Conservation (phyloP, 2,888 invertebrate genomes). For the Steromphala cineraria region DNA sequence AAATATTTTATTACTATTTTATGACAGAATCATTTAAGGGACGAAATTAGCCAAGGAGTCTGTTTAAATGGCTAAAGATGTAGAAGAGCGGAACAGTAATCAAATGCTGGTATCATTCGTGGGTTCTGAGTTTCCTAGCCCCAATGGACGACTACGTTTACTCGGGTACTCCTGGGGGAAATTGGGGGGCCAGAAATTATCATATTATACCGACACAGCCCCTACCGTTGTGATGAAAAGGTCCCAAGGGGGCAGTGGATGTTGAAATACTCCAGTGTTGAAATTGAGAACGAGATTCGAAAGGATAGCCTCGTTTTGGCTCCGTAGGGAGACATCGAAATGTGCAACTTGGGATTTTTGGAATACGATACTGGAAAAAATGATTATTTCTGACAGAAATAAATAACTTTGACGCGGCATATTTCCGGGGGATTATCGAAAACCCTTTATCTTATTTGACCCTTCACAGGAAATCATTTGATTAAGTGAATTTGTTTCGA, state of each 20-base stretch:
- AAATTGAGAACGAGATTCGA: slow-evolving; percentile 2
- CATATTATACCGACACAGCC: slow-evolving; percentile 1
- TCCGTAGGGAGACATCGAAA: background rate
- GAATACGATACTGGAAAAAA: slow-evolving; percentile 7
- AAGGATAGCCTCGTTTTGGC: background rate
- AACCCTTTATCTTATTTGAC: background rate
- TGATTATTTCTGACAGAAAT: slow-evolving; percentile 19
- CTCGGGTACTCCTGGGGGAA: background rate
- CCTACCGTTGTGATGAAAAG: background rate
- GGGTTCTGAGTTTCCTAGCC: too few species aligned
- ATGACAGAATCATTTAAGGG: slow-evolving; percentile 12
- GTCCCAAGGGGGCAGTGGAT: background rate
- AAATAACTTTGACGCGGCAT: slow-evolving; percentile 7
- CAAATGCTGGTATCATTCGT: too few species aligned
- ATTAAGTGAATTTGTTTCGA: slow-evolving; percentile 4
- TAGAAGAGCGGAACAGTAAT: too few species aligned
- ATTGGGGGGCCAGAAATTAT: slow-evolving; percentile 9
- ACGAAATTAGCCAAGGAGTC: background rate
- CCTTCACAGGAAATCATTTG: background rate
- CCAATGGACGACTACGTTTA: background rate
- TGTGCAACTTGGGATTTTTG: background rate
- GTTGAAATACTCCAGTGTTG: background rate
- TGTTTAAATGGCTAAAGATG: background rate
- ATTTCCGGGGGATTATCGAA: slow-evolving; percentile 4
- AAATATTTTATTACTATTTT: slow-evolving; percentile 4